phyloP scores from a whole-genome alignment of 1,140 invertebrate species.

The Zaprionus ornatus region DNA sequence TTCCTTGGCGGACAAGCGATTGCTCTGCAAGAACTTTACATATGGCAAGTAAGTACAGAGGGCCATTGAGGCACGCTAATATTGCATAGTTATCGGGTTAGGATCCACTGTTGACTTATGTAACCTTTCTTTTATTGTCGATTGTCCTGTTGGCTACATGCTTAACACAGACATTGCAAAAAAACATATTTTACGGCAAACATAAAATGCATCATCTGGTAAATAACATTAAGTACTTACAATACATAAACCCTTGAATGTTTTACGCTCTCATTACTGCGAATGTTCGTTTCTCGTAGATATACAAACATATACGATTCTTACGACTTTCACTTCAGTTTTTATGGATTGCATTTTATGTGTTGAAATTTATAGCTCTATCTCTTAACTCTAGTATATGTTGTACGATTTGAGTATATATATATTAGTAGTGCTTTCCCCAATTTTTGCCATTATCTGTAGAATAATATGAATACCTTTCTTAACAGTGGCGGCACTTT shows the following conservation, averaged over 20 bases:
- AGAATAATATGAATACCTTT: neutral
- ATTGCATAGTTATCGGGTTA: conserved; percentile 19
- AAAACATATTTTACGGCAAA: conserved; percentile 83
- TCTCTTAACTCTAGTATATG: conserved; percentile 26
- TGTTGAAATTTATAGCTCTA: conserved; percentile 36
- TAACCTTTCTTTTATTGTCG: conserved; percentile 61
- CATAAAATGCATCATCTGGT: conserved; percentile 83
- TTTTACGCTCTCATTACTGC: conserved; percentile 33
- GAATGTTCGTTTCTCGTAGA: conserved; percentile 33
- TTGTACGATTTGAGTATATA: conserved; percentile 7
- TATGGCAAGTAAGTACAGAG: conserved; percentile 69
- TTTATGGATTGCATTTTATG: conserved; percentile 48
- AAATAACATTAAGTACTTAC: conserved; percentile 67
- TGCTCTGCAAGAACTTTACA: conserved; percentile 71
- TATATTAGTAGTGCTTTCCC: conserved; percentile 22
- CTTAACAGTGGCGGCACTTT: conserved; percentile 71
- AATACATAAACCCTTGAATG: conserved; percentile 47
- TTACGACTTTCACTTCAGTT: conserved; percentile 13
- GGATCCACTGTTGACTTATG: conserved; percentile 36
- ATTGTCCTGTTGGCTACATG: conserved; percentile 51
- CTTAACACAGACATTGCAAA: conserved; percentile 78
- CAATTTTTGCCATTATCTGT: neutral
- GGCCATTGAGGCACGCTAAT: neutral
- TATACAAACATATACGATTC: neutral
- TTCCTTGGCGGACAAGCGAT: conserved; percentile 58